A percentile compares a stretch with the other conserved stretches of the same genome.
Evolutionary conservation across 1,140 invertebrate species (phyloP).

Genomic region (Drosophila biarmipes): DNA sequence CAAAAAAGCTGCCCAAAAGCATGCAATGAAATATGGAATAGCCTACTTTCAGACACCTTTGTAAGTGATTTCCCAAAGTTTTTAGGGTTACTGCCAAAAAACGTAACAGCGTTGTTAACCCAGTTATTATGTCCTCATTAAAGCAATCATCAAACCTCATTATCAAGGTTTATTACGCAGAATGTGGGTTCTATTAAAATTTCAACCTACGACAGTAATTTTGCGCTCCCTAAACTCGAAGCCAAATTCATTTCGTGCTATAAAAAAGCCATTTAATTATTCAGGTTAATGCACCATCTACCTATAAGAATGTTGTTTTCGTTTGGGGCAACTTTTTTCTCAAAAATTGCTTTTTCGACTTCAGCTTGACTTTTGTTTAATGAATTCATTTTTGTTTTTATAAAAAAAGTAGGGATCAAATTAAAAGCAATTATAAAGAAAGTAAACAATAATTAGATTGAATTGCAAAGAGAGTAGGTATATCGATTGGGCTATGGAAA

Average conservation of each 20-base stretch:
- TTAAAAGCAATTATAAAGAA: too few species aligned
- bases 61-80: not conserved
- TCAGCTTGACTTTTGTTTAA: constrained; percentile 5
- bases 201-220: not conserved
- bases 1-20: not conserved
- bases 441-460: not conserved
- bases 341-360: not conserved
- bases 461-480: not conserved
- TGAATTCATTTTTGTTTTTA: not conserved
- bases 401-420: not conserved
- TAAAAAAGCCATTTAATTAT: constrained; percentile 2
- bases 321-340: not conserved
- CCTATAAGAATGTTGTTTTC: not conserved
- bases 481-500: not conserved
- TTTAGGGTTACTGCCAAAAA: not conserved
- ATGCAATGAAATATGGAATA: not conserved
- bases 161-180: constrained; percentile 1
- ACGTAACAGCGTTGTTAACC: not conserved
- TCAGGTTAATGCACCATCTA: not conserved
- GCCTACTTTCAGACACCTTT: not conserved
- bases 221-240: not conserved
- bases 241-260: not conserved
- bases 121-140: not conserved
- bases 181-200: constrained; percentile 5
- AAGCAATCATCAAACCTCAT: not conserved